Conservation (phyloP, 1,140 invertebrate genomes). For the Drosophila melanica region DNA sequence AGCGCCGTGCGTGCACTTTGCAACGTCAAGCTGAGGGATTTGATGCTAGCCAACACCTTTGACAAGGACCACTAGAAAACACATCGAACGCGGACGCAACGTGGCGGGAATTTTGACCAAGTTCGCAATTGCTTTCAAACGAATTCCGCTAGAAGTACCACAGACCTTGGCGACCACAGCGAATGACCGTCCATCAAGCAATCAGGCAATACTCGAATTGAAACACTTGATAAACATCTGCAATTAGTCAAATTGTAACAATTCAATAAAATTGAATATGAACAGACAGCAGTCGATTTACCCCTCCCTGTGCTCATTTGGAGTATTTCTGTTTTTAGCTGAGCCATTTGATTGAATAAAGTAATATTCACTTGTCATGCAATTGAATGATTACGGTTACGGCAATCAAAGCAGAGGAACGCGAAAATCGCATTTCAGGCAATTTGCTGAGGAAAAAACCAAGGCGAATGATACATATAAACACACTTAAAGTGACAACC, state of each 20-base stretch:
- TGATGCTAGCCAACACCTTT: constrained; percentile 68
- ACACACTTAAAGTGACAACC: neutral
- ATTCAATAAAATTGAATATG: constrained; percentile 48
- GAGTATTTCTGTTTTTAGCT: constrained; percentile 45
- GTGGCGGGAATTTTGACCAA: constrained; percentile 48
- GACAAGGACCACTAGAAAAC: constrained; percentile 48
- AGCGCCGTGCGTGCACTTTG: constrained; percentile 3
- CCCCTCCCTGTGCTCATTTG: too few species aligned
- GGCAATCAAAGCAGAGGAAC: constrained; percentile 35
- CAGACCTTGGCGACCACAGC: constrained; percentile 39
- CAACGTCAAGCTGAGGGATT: constrained; percentile 45
- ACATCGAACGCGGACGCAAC: neutral
- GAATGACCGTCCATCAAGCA: constrained; percentile 43
- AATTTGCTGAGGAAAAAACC: neutral
- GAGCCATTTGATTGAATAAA: constrained; percentile 63
- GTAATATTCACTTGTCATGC: constrained; percentile 74
- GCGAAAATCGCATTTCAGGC: constrained; percentile 12
- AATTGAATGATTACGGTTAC: constrained; percentile 64
- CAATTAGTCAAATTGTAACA: constrained; percentile 65
- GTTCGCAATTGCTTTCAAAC: constrained; percentile 74
- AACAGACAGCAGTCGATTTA: constrained; percentile 17
- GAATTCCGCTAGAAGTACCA: constrained; percentile 54
- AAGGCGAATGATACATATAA: neutral
- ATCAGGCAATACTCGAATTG: constrained; percentile 40
- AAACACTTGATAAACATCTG: constrained; percentile 36